Evolutionary conservation across 2,888 invertebrate genomes (phyloP).

Genomic region (Monochamus alternatus): DNA sequence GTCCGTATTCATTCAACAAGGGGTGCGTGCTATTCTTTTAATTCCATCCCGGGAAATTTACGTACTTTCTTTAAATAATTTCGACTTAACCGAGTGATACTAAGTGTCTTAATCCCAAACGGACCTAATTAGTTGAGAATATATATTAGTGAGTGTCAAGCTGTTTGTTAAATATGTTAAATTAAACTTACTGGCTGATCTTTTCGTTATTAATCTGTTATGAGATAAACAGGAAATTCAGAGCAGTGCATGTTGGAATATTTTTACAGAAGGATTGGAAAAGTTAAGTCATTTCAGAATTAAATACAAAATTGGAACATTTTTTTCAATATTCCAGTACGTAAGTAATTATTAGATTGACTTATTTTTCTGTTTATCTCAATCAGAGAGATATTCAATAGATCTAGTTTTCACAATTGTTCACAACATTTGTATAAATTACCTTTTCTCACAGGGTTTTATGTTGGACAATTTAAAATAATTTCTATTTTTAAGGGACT

Average conservation of each 20-base stretch:
- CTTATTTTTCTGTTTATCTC: too few relatives aligned
- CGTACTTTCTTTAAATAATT: constrained; percentile 34
- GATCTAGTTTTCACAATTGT: too few relatives aligned
- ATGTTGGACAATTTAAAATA: too few relatives aligned
- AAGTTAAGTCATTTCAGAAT: neutral
- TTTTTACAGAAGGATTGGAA: neutral
- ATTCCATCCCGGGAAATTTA: constrained; percentile 38
- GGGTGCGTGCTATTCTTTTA: constrained; percentile 54
- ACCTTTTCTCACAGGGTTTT: too few relatives aligned
- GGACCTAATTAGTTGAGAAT: constrained; percentile 10
- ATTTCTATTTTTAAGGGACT: too few relatives aligned
- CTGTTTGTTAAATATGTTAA: neutral
- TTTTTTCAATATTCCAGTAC: too few relatives aligned
- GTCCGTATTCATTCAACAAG: constrained; percentile 58
- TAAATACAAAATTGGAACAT: too few relatives aligned
- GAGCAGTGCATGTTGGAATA: neutral
- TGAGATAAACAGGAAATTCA: neutral
- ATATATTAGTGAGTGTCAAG: constrained; percentile 31
- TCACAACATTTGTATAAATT: too few relatives aligned
- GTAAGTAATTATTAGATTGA: too few relatives aligned
- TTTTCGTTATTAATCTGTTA: neutral
- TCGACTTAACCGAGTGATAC: constrained; percentile 26
- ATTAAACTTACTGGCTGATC: neutral
- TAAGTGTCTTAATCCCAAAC: constrained; percentile 24
- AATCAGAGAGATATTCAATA: too few relatives aligned